A percentile compares a stretch with the other conserved stretches of the same genome.
These are phyloP conservation scores for Quiscalus mexicanus DNA, from an alignment of 2,113 vertebrate genomes.

Conservation along the genomic window DNA sequence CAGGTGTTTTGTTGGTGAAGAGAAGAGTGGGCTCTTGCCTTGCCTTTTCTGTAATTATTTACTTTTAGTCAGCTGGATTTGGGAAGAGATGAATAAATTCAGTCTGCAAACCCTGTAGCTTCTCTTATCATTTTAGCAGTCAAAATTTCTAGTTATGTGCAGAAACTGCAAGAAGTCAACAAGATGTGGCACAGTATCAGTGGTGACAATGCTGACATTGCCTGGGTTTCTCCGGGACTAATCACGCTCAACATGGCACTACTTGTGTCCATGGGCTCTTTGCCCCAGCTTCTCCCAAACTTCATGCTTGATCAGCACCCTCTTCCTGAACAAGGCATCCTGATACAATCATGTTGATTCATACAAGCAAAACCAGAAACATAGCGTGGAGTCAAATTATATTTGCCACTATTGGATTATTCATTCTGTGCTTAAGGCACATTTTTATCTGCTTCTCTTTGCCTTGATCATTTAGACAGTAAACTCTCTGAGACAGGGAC, in stretches of 20 bases:
- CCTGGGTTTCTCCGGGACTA: background rate
- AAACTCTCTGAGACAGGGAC: background rate
- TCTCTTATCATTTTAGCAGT: background rate
- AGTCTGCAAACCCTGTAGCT: background rate
- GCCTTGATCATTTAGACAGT: background rate
- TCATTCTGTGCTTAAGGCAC: background rate
- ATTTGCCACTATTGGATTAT: background rate
- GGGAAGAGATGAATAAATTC: background rate
- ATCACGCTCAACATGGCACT: background rate
- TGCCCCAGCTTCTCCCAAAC: background rate
- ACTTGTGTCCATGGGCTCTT: background rate
- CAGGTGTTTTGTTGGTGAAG: background rate
- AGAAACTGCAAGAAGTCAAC: background rate
- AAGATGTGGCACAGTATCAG: background rate
- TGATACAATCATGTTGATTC: background rate
- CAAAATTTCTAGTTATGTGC: background rate
- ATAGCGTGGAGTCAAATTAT: background rate
- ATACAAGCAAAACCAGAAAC: background rate
- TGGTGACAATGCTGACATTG: background rate
- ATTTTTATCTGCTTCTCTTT: background rate
- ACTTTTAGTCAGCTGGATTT: background rate
- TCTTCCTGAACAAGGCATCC: background rate
- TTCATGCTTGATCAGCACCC: background rate
- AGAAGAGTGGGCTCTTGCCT: background rate
- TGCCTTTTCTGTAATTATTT: background rate